A percentile compares a stretch with the other conserved stretches of the same genome.
These are phyloP conservation scores for Neotoxoptera formosana DNA, from an alignment of 1,140 invertebrate species.

Conservation along the genomic window DNA sequence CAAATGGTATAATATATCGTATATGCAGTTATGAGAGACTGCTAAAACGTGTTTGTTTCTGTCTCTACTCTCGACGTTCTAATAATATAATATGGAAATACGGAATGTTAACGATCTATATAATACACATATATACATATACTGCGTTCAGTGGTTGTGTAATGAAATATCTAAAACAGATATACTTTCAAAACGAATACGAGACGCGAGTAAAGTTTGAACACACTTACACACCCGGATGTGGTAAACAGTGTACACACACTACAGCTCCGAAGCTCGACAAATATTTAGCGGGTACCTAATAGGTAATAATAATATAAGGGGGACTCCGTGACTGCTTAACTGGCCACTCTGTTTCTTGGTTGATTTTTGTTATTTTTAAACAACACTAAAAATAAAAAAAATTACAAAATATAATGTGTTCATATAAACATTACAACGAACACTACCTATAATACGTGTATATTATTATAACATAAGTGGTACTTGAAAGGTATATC, in stretches of 20 bases:
- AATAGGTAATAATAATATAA: background rate
- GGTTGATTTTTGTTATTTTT: background rate
- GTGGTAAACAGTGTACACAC: background rate
- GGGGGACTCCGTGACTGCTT: background rate
- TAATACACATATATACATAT: background rate
- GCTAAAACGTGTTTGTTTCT: background rate
- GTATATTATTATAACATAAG: background rate
- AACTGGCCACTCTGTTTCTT: background rate
- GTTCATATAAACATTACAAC: background rate
- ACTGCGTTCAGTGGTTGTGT: background rate
- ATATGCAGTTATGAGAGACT: background rate
- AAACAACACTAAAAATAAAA: background rate
- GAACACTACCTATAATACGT: background rate
- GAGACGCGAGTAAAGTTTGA: background rate
- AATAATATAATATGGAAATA: background rate
- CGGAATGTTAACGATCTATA: background rate
- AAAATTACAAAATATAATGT: background rate
- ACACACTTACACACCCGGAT: background rate
- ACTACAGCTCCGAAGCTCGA: background rate
- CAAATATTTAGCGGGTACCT: background rate
- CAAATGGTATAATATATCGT: background rate
- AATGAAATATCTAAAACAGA: slow-evolving; percentile 1
- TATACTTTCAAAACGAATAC: background rate
- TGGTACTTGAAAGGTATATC: background rate
- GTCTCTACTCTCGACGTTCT: background rate